Evolutionary conservation across 2,888 invertebrate genomes (phyloP), one percentile per base, ranked within the genome.

Genomic region (Synergus japonicus): DNA sequence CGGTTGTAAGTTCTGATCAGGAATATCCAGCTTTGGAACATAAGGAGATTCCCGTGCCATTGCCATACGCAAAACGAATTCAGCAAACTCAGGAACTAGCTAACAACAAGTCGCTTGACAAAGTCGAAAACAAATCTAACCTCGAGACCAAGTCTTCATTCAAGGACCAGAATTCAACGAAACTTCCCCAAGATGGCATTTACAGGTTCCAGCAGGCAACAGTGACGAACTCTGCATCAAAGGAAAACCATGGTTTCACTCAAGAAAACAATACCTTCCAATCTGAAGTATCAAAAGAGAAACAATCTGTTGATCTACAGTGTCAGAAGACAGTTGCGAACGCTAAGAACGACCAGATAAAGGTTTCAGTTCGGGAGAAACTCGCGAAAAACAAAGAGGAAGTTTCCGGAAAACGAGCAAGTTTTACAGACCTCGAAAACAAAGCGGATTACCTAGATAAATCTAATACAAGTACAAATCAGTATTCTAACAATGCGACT

Each of bases 1-100:
- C 96, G 83, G 94, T 96, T 81, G 94, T 96, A 76, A 96, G 96
- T 86, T 91, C 91, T 0, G 91, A 91, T 80, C 90, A 89, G 79
- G 91, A 91, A 76, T 88, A 88, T 83, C 90, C 89, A 43, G 83
- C 91, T 0, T 78, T 90, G 79, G 90, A 90, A 76, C 88, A 89
- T 78, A 89, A 90, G 81, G 90, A 90, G 41, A 89, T 89, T 77
- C 73, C 73, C 73, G 73, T 73, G 88, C 88, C 8, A 82, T 90
- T 88, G 65, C 90, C 89, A 9, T 89, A 89, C 76, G 85, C 85
- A 18, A 89, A 86, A 76, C 86, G 87, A 78, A 77, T 86, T 18
- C 86, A 88, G 76, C 86, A 87, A 63, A 85, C 83, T 44, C 87
- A 86, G 78, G 87, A 86, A 29, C 64, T 49, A 43, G 54, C 22